phyloP scores from a whole-genome alignment of 2,113 vertebrate genomes.

The Psephotus haematonotus region DNA sequence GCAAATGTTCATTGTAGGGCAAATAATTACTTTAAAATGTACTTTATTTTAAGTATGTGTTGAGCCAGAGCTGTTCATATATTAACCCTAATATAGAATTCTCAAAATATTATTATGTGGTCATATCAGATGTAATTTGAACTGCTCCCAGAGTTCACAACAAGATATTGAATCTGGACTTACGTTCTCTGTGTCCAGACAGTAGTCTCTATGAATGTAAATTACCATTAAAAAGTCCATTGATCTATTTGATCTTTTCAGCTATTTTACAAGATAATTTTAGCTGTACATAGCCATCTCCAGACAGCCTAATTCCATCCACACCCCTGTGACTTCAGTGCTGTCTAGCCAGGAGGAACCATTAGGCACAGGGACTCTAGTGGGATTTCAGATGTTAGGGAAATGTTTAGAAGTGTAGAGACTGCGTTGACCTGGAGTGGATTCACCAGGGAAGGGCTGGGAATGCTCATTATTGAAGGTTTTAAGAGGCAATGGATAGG shows the following conservation, averaged over 20 bases:
- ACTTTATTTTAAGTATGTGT: slow-evolving; percentile 5
- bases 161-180: slow-evolving; percentile 5
- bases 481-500: not conserved
- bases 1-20: not conserved
- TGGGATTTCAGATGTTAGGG: not conserved
- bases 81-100: slow-evolving; percentile 18
- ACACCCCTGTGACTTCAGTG: not conserved
- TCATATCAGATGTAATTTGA: slow-evolving; percentile 16
- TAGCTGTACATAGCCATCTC: not conserved
- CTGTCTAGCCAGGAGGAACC: not conserved
- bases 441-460: not conserved
- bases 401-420: not conserved
- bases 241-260: not conserved
- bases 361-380: not conserved
- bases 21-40: slow-evolving; percentile 12
- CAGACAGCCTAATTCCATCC: slow-evolving; percentile 41
- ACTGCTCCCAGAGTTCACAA: slow-evolving; percentile 25
- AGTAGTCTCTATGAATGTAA: slow-evolving; percentile 27
- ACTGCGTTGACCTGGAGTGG: not conserved
- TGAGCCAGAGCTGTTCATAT: not conserved
- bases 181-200: slow-evolving; percentile 26
- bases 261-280: slow-evolving; percentile 1
- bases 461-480: not conserved
- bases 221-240: slow-evolving; percentile 33
- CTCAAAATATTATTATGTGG: slow-evolving; percentile 17